Conservation (phyloP, 2,888 invertebrate species). For the Hyppa rectilinea region DNA sequence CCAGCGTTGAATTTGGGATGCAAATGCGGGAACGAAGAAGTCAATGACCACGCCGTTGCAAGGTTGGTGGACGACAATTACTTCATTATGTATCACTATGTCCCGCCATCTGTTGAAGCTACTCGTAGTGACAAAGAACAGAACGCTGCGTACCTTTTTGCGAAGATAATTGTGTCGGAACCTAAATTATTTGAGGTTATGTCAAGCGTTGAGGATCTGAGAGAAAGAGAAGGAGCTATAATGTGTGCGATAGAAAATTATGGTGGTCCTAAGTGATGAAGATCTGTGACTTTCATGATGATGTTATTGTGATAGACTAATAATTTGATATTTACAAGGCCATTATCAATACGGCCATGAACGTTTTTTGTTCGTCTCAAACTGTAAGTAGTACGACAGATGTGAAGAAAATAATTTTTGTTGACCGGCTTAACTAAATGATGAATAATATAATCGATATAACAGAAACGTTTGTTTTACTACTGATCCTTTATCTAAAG, state of each 20-base stretch:
- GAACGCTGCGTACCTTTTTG: constrained; percentile 45
- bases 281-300: not conserved
- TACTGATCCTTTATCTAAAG: not conserved
- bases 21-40: constrained; percentile 40
- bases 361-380: not conserved
- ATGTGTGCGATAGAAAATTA: constrained; percentile 47
- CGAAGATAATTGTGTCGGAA: constrained; percentile 41
- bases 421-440: not conserved
- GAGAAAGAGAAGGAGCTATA: constrained; percentile 34
- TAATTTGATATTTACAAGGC: not conserved
- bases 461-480: not conserved
- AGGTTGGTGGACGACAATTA: constrained; percentile 41
- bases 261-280: constrained; percentile 30
- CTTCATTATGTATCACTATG: constrained; percentile 43
- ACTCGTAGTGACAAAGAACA: constrained; percentile 17
- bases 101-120: constrained; percentile 23
- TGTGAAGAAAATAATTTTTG: not conserved
- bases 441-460: not conserved
- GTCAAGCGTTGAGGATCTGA: constrained; percentile 42
- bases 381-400: not conserved
- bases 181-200: constrained; percentile 38
- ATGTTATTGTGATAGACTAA: not conserved
- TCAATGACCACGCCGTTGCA: constrained; percentile 39
- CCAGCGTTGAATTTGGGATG: constrained; percentile 34
- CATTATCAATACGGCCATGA: not conserved